These are phyloP conservation scores for Poeciliopsis prolifica DNA, from an alignment of 2,113 vertebrate species.

Conservation along the genomic window DNA sequence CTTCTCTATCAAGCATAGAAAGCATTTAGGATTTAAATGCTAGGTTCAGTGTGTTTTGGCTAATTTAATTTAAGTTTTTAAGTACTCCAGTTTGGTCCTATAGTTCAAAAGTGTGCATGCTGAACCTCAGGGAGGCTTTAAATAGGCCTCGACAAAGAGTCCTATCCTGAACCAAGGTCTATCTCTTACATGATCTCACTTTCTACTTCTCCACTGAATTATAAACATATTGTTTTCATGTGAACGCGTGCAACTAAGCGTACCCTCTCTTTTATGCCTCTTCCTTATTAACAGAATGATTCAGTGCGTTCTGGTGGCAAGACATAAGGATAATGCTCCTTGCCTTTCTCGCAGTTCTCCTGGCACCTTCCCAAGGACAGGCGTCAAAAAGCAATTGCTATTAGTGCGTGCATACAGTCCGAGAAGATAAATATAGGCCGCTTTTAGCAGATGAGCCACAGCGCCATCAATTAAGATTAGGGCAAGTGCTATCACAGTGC, in stretches of 20 bases:
- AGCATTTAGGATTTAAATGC: no score
- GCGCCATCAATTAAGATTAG: constrained; percentile 85
- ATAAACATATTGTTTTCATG: constrained; percentile 9
- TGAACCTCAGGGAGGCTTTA: no score
- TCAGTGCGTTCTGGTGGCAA: constrained; percentile 58
- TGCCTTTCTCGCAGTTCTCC: constrained; percentile 71
- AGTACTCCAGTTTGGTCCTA: not conserved
- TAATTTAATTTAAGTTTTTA: not conserved
- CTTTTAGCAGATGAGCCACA: constrained; percentile 91
- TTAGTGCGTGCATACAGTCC: constrained; percentile 84
- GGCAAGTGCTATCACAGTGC: constrained; percentile 75
- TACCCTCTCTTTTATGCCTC: constrained; percentile 24
- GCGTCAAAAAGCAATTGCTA: constrained; percentile 86
- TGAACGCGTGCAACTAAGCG: not conserved
- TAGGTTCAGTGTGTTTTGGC: not conserved
- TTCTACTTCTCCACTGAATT: constrained; percentile 7
- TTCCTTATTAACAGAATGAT: constrained; percentile 58
- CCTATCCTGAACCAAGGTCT: constrained; percentile 4
- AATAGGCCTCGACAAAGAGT: not conserved
- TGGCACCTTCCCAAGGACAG: constrained; percentile 85
- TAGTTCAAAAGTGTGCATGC: not conserved
- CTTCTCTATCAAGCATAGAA: no score
- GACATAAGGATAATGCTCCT: constrained; percentile 72
- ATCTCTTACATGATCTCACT: constrained; percentile 19
- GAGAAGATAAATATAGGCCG: constrained; percentile 84